phyloP scores from a whole-genome alignment of 1,140 invertebrate genomes.

The Trigoniulus corallinus region DNA sequence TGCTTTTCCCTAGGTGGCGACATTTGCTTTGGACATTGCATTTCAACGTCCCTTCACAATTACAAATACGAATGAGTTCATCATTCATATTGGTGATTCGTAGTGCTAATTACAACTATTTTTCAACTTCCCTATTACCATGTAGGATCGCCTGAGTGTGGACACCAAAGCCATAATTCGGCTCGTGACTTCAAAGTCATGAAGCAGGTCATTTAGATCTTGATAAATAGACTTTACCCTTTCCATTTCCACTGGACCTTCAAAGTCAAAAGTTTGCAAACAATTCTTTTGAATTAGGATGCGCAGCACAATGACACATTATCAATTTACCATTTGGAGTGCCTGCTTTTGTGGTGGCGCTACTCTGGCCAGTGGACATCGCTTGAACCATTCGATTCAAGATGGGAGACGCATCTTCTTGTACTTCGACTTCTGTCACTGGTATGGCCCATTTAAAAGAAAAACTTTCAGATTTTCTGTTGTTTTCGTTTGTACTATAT shows the following conservation, averaged over 20 bases:
- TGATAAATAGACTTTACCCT: constrained; percentile 38
- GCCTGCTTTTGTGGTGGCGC: neutral
- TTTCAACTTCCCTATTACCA: too few species aligned
- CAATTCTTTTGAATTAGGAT: too few species aligned
- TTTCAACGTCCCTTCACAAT: too few species aligned
- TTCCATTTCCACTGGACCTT: neutral
- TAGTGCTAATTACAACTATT: too few species aligned
- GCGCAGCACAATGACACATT: neutral
- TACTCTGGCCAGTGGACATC: neutral
- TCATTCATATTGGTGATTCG: too few species aligned
- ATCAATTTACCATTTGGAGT: neutral
- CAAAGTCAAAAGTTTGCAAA: neutral
- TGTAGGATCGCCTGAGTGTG: constrained; percentile 53
- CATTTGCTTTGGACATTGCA: too few species aligned
- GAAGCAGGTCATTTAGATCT: constrained; percentile 79
- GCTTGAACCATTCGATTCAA: neutral
- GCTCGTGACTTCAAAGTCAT: constrained; percentile 77
- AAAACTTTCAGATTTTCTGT: neutral
- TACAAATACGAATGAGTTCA: too few species aligned
- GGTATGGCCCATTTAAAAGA: constrained; percentile 76
- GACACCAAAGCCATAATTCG: constrained; percentile 45
- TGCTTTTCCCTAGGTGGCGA: too few species aligned
- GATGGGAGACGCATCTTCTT: constrained; percentile 4
- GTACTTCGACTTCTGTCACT: constrained; percentile 64
- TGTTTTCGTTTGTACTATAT: too few species aligned